phyloP scores from a whole-genome alignment of 2,888 invertebrate species.

The Beris chalybata region DNA sequence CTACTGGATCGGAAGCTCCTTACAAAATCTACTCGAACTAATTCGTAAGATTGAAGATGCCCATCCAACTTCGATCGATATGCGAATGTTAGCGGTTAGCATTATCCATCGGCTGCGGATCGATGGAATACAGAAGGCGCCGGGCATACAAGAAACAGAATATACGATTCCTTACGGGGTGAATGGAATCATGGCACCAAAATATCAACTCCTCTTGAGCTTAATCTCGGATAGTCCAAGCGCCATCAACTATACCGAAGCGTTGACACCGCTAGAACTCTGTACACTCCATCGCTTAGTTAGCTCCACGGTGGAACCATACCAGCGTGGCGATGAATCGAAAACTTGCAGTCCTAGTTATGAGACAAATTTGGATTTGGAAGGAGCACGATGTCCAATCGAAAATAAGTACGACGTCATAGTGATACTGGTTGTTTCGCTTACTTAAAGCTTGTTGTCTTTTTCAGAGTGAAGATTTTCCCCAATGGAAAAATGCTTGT shows the following conservation, averaged over 20 bases:
- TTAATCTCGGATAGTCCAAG: slow-evolving; percentile 59
- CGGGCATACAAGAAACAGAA: slow-evolving; percentile 56
- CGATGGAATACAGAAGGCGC: slow-evolving; percentile 63
- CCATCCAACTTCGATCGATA: slow-evolving; percentile 59
- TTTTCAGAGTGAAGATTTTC: slow-evolving; percentile 17
- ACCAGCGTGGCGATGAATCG: slow-evolving; percentile 64
- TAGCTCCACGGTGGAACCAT: slow-evolving; percentile 62
- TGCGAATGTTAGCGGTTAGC: slow-evolving; percentile 61
- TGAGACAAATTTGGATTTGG: neutral
- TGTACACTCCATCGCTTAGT: slow-evolving; percentile 62
- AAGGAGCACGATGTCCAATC: slow-evolving; percentile 42
- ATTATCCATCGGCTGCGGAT: slow-evolving; percentile 61
- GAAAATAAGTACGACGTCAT: slow-evolving; percentile 20
- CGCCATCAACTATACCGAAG: slow-evolving; percentile 47
- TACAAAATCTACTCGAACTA: slow-evolving; percentile 64
- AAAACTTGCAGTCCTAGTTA: slow-evolving; percentile 52
- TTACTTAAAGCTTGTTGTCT: slow-evolving; percentile 7
- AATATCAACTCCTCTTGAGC: slow-evolving; percentile 63
- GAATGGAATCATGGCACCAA: slow-evolving; percentile 63
- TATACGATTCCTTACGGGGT: slow-evolving; percentile 62
- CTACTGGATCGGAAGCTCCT: slow-evolving; percentile 60
- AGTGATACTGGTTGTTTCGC: too few relatives aligned
- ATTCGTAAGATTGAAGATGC: slow-evolving; percentile 63
- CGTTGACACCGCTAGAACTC: slow-evolving; percentile 57
- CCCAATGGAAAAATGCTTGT: slow-evolving; percentile 23